Evolutionary conservation across 2,113 vertebrate species (phyloP), one percentile per base, ranked within the genome.

Genomic region (Panthera tigris): DNA sequence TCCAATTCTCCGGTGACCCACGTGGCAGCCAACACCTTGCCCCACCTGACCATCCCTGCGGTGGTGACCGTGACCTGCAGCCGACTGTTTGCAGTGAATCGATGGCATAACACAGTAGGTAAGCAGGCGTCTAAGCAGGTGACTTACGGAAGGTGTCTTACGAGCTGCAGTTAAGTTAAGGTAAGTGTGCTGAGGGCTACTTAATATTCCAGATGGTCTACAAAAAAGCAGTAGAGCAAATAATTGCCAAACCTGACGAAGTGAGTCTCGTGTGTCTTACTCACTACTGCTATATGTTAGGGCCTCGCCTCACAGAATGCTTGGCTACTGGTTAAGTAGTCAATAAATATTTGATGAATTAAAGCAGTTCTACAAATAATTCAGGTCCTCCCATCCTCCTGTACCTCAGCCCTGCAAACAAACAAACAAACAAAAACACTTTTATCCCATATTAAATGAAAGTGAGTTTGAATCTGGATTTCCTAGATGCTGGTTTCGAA

Each of bases 61-160:
- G 99, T 99, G 98, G 99, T 99, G 97, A 99, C 99, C 0, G 99
- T 99, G 98, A 99, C 99, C 97, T 99, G 99, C 99, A 99, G 99
- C 98, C 98, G 99, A 57, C 98, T 99, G 27, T 99, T 99, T 92
- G 99, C 99, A 0, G 99, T 99, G 98, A 99, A 99, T 98, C 99
- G 99, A 93, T 99, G 99, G 99, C 99, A 99, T 98, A 99, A 99
- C 99, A 99, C 99, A 19, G 99, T 99, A 65, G 99, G 99, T 99
- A 98, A 89, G 99, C 99, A 45, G 45, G 80, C 79, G 91, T 55
- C 19, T 0, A 0, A 33, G 23, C 29, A 11, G 0, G 0, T 27
- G 79, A 61, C 66, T 45, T 14, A 27, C 71, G 18, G 18, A 90
- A n/a, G 12, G 52, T 52, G 63, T 45, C 57, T 63, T 87, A 19